Base-by-base conservation (phyloP, 2,797 vertebrate genomes). In the Telmatherina bonti region DNA sequence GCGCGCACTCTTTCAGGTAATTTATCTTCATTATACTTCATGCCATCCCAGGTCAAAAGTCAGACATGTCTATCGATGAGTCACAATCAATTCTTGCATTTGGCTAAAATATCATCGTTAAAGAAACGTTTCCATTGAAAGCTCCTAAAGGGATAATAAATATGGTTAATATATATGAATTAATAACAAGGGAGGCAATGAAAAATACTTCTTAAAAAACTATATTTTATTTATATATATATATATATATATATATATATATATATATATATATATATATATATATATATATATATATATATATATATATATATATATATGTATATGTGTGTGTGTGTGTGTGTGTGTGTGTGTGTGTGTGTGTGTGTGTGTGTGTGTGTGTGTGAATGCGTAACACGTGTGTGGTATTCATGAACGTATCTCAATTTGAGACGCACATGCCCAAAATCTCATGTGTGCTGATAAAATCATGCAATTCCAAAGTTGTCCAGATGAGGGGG, bases 401-500 rank as follows among this genome's bases (percentile, higher is more conserved):
- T 20, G n/a, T 0, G 6, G 3, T 38, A 24, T 49, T 30, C 24
- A 52, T 20, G 0, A 2, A 26, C 31, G 15, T 29, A 36, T 0
- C 2, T 41, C 10, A 20, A 53, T 47, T 58, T 47, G 7, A 45
- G 1, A 24, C n/a, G 31, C 51, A 47, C 36, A 49, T 60, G 16
- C 47, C 9, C 65, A 2, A 57, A 10, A 55, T 15, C 29, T 27
- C 5, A 8, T 2, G 12, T 15, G 54, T 53, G 52, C 41, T 22
- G 59, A 49, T 5, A 4, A 59, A 65, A 20, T 5, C 67, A 1
- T 94, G 93, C 78, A 91, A 61, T 94, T 83, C 91, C 88, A 52
- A 1, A 15, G 2, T 56, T 80, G 85, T 88, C 94, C 94, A 94
- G 91, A 89, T 60, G 94, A 90, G 93, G 93, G 93, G 83, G 84